Conservation (phyloP, 1,140 invertebrate species). For the Tetraneura akinire region DNA sequence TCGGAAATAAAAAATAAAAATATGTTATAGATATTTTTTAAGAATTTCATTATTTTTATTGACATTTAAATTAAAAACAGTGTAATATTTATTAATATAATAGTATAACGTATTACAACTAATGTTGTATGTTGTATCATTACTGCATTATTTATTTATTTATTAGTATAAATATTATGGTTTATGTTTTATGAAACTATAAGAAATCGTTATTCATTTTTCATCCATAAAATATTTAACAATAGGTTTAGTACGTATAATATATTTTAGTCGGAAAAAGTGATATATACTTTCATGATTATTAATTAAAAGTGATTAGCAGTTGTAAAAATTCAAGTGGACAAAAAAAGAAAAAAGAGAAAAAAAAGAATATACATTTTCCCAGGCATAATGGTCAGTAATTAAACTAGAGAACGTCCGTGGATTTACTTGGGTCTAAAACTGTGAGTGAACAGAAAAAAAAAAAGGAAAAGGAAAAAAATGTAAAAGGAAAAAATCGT, state of each 20-base stretch:
- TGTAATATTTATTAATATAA: no score
- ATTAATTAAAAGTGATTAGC: constrained; percentile 41
- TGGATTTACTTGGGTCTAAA: constrained; percentile 13
- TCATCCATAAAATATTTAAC: neutral
- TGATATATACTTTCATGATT: constrained; percentile 22
- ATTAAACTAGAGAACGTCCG: constrained; percentile 10
- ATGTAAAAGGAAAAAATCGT: neutral
- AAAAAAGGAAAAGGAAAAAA: neutral
- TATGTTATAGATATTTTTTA: no score
- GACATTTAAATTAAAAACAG: no score
- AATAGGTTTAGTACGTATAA: neutral
- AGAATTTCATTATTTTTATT: no score
- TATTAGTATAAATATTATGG: no score
- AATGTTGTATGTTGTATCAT: no score
- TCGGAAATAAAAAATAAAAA: no score
- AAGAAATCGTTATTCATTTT: no score
- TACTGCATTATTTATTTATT: no score
- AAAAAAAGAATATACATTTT: constrained; percentile 1
- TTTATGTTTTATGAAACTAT: no score
- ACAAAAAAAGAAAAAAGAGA: neutral
- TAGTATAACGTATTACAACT: no score
- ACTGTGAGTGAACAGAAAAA: constrained; percentile 1
- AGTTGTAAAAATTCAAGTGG: neutral
- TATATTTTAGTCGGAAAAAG: neutral
- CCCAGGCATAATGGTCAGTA: constrained; percentile 30